Percentiles rank a stretch among this genome's conserved stretches.
phyloP scores from a whole-genome alignment of 2,113 vertebrate genomes.

The Melanotaenia duboulayi region DNA sequence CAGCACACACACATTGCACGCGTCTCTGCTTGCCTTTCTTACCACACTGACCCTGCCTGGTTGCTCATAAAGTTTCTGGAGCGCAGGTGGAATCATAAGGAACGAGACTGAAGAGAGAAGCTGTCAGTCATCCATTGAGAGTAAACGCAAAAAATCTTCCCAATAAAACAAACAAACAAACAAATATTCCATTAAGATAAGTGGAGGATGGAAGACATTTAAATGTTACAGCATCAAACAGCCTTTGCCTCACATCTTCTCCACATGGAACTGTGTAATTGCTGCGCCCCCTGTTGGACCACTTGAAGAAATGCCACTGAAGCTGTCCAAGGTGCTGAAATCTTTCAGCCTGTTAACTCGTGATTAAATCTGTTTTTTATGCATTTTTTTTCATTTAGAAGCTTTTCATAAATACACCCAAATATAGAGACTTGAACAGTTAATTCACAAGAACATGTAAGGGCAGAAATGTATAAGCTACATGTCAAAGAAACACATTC shows the following conservation, averaged over 20 bases:
- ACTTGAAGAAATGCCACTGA: accelerated
- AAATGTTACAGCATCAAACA: neutral
- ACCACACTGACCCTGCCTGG: slow-evolving; percentile 24
- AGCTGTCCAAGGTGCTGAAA: slow-evolving; percentile 78
- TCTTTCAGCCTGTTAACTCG: neutral
- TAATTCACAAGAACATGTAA: neutral
- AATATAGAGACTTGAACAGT: neutral
- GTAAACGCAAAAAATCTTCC: neutral
- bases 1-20: slow-evolving; percentile 31
- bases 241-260: neutral
- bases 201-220: neutral
- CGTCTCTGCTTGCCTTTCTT: slow-evolving; percentile 36
- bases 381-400: neutral
- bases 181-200: neutral
- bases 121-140: neutral
- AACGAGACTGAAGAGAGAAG: too few relatives aligned
- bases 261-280: slow-evolving; percentile 18
- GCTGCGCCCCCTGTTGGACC: slow-evolving; percentile 67
- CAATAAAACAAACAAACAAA: neutral
- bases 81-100: slow-evolving; percentile 49
- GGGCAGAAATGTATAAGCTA: neutral
- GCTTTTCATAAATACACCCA: neutral
- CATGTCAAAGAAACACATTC: neutral
- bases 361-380: neutral
- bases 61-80: slow-evolving; percentile 65